Evolutionary conservation across 2,888 invertebrate genomes (phyloP), one percentile per base, ranked within the genome.

Genomic region (Itoplectis maculator): DNA sequence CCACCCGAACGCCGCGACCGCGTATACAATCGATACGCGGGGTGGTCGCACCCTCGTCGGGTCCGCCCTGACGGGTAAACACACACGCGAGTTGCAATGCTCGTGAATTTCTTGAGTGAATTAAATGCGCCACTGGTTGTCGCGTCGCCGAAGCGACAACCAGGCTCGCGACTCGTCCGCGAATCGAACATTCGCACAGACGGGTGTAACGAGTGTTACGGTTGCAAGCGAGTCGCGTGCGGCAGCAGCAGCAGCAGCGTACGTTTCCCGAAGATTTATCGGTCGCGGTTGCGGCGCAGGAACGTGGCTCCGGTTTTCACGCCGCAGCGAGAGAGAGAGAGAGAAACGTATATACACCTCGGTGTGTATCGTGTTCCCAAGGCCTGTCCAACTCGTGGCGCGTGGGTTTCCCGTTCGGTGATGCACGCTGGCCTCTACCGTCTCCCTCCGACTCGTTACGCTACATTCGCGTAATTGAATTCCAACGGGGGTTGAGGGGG

Each of bases 381-480:
- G 49, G 59, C 6, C 49, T 35, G 70, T 61, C 42, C 65, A 42
- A 7, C 15, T 63, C 42, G 13, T 49, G 54, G 65, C 11, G 40
- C 65, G 51, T 61, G 65, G 59, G 59, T 59, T 59, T 73, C 72
- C 70, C 35, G 35, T 63, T 65, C 51, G 18, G 37, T 66, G 61
- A 63, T 59, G 18, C 73, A 49, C n/a, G n/a, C n/a, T n/a, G n/a
- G n/a, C n/a, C 56, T 72, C 78, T 59, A 8, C 40, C 20, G 15
- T 81, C 81, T 65, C 70, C 20, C 73, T 73, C 66, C 59, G 13
- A 72, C 45, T 72, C 61, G 51, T 23, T 63, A 68, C 78, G 82
- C 69, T 77, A 84, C 80, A 83, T 85, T 84, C 78, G 73, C 86
- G 87, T 90, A 89, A 90, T 90, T 88, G 86, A 88, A 89, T 90